Evolutionary conservation across 2,113 vertebrate genomes (phyloP).

Genomic region (Paedocypris sp.): DNA sequence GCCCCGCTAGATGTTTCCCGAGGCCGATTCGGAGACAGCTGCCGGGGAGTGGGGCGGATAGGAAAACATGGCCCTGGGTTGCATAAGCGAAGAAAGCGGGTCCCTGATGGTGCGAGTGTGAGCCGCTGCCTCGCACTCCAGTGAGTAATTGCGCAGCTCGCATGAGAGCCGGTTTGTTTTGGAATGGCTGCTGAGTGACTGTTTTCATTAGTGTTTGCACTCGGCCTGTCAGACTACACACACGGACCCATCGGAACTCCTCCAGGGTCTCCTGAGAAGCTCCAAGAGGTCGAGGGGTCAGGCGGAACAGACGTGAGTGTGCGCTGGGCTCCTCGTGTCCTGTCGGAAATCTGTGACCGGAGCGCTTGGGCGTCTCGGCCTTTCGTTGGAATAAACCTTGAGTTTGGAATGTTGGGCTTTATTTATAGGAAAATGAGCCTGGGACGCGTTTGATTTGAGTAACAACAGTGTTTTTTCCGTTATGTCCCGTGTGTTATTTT

Average conservation of each 20-base stretch:
- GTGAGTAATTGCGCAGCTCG: conserved; percentile 12
- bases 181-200: conserved; percentile 19
- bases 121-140: conserved; percentile 19
- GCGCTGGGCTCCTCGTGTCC: neutral
- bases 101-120: conserved; percentile 23
- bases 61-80: conserved; percentile 36
- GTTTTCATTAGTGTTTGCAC: conserved; percentile 6
- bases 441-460: neutral
- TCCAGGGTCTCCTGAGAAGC: conserved; percentile 15
- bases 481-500: neutral
- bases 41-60: conserved; percentile 27
- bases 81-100: conserved; percentile 36
- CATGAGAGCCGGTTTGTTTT: conserved; percentile 30
- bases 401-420: neutral
- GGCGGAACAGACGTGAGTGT: conserved; percentile 1
- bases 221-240: neutral
- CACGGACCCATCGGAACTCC: neutral
- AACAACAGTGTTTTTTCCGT: neutral
- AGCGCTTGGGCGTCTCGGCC: neutral
- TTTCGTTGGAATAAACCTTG: neutral
- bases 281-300: conserved; percentile 5
- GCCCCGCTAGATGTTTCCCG: conserved; percentile 22
- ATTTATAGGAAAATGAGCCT: neutral
- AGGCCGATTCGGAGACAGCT: conserved; percentile 49
- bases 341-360: conserved; percentile 1